Percentiles rank a stretch among this genome's conserved stretches.
Evolutionary conservation across 2,113 vertebrate species (phyloP).

Genomic region (Tichodroma muraria): DNA sequence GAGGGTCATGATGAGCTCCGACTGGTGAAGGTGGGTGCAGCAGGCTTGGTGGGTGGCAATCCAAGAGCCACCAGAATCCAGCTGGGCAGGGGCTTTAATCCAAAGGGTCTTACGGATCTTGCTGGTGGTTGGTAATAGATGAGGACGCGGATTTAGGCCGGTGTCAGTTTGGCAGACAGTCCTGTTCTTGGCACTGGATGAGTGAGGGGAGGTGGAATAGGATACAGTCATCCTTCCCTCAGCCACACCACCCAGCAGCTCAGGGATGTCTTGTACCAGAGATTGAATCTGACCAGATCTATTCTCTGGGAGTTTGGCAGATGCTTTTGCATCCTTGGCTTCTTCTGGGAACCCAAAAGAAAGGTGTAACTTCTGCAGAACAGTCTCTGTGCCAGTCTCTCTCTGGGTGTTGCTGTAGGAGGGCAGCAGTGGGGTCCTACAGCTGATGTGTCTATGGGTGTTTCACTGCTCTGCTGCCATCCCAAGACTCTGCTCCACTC

Average conservation of each 20-base stretch:
- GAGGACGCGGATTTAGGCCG: background rate
- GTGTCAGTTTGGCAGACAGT: background rate
- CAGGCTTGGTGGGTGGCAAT: background rate
- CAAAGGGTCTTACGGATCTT: background rate
- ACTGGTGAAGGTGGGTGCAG: background rate
- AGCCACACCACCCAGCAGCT: background rate
- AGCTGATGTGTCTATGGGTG: background rate
- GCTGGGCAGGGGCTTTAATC: background rate
- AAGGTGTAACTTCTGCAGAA: background rate
- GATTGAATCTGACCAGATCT: conserved; percentile 7
- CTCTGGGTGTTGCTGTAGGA: background rate
- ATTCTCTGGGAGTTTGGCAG: background rate
- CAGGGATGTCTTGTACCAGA: background rate
- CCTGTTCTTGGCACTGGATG: background rate
- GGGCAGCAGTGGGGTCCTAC: background rate
- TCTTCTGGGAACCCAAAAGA: background rate
- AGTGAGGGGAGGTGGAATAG: background rate
- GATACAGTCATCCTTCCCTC: background rate
- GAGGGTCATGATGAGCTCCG: background rate
- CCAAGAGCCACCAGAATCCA: background rate
- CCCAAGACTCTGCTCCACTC: background rate
- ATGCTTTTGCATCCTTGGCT: conserved; percentile 19
- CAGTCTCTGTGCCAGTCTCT: background rate
- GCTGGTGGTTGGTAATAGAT: background rate
- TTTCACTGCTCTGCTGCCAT: background rate